Evolutionary conservation across 1,140 invertebrate species (phyloP), one percentile per base, ranked within the genome.

Genomic region (Pseudomyrmex cubaensis): DNA sequence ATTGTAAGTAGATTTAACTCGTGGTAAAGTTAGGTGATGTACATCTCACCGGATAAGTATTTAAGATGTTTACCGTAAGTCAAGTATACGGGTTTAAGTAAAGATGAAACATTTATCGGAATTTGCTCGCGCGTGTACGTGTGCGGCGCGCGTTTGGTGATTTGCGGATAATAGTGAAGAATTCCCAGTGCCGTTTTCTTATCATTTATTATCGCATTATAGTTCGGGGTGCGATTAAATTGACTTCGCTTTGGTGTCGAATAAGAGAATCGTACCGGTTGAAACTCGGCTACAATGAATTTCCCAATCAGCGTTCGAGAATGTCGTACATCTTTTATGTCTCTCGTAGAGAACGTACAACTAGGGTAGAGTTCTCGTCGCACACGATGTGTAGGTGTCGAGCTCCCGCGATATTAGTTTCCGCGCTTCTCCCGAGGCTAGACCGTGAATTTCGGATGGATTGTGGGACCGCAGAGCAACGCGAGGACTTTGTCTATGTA

Each of bases 401-500:
- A 72, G 57, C 63, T 75, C 56, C 52, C 48, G 13, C 61, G 57
- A 69, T 85, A 83, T 83, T 76, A 85, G 62, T 69, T 67, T 75
- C 54, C 52, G 54, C 35, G 12, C 74, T 54, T 56, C 50, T 59
- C 52, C 56, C 15, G 64, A 66, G 83, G 52, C 62, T 59, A 70
- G 56, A 59, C 64, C 74, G 56, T 44, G 86, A 88, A 83, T 88
- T 88, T 83, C 57, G 57, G 50, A 61, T 54, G 59, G 63, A 66
- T 72, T 22, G 56, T 64, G 22, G 35, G 59, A 84, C 87, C 80
- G 61, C 87, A 86, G 50, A 88, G 70, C 59, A 46, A 2, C 83
- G 57, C 54, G 70, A 48, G 84, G 52, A 78, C 78, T 87, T 76
- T 67, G 63, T 64, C 82, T 48, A 17, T 44, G 64, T 70, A 35